Conservation (phyloP, 92 coral and sea anemone species). For the Parazoanthus darwini region DNA sequence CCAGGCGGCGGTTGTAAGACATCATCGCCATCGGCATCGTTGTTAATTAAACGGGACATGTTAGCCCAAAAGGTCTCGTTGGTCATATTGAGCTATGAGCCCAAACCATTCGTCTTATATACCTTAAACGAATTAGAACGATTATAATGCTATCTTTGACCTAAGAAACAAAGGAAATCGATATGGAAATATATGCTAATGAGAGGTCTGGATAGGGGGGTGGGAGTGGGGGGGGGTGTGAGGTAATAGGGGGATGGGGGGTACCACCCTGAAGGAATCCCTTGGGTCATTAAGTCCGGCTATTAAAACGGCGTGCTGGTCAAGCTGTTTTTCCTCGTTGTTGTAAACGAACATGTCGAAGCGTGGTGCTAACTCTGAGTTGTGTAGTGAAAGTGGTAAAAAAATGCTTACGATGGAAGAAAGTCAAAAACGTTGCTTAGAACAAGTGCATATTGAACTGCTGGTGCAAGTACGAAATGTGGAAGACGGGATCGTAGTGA, state of each 20-base stretch:
- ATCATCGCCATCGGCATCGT: too few species aligned
- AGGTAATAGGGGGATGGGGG: constrained; percentile 2
- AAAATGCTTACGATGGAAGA: constrained; percentile 12
- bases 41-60: neutral
- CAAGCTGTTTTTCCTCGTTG: neutral
- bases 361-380: neutral
- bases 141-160: neutral
- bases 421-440: constrained; percentile 1
- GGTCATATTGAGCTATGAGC: constrained; percentile 4
- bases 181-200: neutral
- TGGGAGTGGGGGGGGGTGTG: neutral
- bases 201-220: constrained; percentile 9
- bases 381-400: constrained; percentile 13
- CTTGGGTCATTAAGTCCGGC: neutral
- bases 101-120: neutral
- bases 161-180: neutral
- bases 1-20: neutral
- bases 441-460: neutral
- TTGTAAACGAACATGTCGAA: constrained; percentile 5
- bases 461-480: constrained; percentile 2
- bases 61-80: constrained; percentile 8
- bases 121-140: neutral
- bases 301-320: constrained; percentile 6
- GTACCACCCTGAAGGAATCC: constrained; percentile 5
- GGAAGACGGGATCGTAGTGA: constrained; percentile 12